Evolutionary conservation across 1,140 invertebrate genomes (phyloP).

Genomic region (Parapsyche elsis): DNA sequence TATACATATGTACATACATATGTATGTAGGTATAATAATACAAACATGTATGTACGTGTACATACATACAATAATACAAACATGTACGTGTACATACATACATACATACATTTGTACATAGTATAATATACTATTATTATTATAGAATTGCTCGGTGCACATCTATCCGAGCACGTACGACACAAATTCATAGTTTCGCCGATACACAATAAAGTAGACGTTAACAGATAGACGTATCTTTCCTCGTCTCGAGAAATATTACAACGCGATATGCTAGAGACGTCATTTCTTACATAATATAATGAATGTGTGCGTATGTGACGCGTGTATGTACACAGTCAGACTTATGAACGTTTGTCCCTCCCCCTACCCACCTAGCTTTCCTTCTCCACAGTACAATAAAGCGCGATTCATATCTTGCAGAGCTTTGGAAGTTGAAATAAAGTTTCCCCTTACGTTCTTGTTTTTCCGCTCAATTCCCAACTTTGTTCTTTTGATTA

Average conservation of each 20-base stretch:
- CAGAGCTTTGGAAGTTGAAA: constrained; percentile 41
- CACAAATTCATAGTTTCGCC: constrained; percentile 14
- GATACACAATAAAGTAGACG: not conserved
- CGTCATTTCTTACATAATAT: not conserved
- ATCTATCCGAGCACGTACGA: not conserved
- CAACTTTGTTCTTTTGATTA: constrained; percentile 57
- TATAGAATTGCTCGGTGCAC: not conserved
- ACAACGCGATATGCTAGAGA: not conserved
- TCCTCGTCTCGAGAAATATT: not conserved
- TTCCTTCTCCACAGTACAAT: constrained; percentile 15
- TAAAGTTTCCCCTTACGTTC: constrained; percentile 50
- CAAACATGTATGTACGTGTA: not conserved
- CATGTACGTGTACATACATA: not conserved
- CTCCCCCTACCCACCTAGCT: not conserved
- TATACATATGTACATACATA: not conserved
- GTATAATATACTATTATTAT: not conserved
- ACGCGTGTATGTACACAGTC: not conserved
- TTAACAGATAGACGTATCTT: not conserved
- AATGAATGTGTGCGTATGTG: not conserved
- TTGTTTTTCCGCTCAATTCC: constrained; percentile 53
- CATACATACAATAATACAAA: not conserved
- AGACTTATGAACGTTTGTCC: no score
- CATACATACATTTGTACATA: not conserved
- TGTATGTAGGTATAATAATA: no score
- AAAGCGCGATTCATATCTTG: constrained; percentile 40